phyloP scores from a whole-genome alignment of 2,113 vertebrate genomes.

The Eupsittula cactorum region DNA sequence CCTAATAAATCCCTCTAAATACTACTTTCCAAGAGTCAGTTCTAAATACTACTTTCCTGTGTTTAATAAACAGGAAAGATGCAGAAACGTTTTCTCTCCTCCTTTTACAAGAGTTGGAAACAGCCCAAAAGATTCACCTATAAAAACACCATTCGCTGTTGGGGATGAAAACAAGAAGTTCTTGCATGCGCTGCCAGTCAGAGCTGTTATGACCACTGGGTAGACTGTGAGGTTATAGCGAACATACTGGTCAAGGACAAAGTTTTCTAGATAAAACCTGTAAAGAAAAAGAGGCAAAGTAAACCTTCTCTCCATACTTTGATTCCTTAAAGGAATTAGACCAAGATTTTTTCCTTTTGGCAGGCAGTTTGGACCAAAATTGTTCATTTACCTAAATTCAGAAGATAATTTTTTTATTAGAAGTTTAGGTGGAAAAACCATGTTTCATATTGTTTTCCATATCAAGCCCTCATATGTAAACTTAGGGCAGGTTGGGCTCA shows the following conservation, averaged over 20 bases:
- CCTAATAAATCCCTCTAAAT: background rate
- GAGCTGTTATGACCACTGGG: slow-evolving; percentile 78
- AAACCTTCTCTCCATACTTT: background rate
- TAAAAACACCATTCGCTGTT: slow-evolving; percentile 69
- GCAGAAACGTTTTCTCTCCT: background rate
- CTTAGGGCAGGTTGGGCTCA: background rate
- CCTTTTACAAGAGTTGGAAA: background rate
- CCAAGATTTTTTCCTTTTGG: background rate
- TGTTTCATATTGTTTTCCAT: background rate
- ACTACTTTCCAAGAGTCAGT: background rate
- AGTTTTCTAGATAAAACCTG: slow-evolving; percentile 84
- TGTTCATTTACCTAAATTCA: background rate
- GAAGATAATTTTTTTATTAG: too few relatives aligned
- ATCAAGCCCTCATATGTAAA: background rate
- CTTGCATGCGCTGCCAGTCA: slow-evolving; percentile 66
- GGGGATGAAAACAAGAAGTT: slow-evolving; percentile 54
- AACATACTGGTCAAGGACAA: slow-evolving; percentile 80
- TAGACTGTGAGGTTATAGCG: slow-evolving; percentile 79
- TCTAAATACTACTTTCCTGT: background rate
- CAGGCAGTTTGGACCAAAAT: background rate
- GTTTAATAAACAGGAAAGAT: background rate
- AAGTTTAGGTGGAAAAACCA: background rate
- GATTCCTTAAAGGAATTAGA: background rate
- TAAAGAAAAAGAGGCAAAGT: background rate
- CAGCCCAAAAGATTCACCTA: slow-evolving; percentile 65